Evolutionary conservation across 1,140 invertebrate genomes (phyloP).

Genomic region (Euglossa dilemma): DNA sequence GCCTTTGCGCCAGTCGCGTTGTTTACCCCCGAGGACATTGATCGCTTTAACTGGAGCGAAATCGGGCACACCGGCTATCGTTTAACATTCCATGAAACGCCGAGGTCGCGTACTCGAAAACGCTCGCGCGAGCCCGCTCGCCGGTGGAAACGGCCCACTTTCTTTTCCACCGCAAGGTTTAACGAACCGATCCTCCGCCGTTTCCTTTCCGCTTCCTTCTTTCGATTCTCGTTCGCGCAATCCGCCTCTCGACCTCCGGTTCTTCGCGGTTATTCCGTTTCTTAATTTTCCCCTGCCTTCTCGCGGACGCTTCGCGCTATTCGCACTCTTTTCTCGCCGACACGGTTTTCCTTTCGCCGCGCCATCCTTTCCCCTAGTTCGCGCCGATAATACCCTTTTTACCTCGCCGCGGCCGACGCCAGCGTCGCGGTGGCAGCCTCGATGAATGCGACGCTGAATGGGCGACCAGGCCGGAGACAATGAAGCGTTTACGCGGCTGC

Average conservation of each 20-base stretch:
- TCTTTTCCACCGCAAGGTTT: slow-evolving; percentile 58
- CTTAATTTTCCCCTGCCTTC: slow-evolving; percentile 48
- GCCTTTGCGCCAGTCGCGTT: neutral
- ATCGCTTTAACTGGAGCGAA: neutral
- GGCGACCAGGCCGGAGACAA: neutral
- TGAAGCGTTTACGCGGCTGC: neutral
- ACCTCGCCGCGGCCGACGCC: neutral
- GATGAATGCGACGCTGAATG: neutral
- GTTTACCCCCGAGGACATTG: slow-evolving; percentile 9
- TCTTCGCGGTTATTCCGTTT: slow-evolving; percentile 57
- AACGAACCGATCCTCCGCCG: slow-evolving; percentile 64
- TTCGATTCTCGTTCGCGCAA: slow-evolving; percentile 17
- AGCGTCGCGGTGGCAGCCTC: too few relatives aligned
- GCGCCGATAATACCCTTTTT: neutral
- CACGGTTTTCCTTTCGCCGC: slow-evolving; percentile 9
- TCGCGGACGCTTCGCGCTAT: neutral
- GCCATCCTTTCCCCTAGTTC: neutral
- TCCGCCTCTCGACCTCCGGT: slow-evolving; percentile 12
- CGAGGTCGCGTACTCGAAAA: neutral
- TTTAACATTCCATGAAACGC: neutral
- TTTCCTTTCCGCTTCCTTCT: slow-evolving; percentile 55
- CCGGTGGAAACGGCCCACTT: neutral
- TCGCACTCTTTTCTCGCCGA: neutral
- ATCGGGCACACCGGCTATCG: neutral
- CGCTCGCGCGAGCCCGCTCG: too few relatives aligned